Conservation (phyloP, 2,888 invertebrate species). For the Ditylenchus weischeri region DNA sequence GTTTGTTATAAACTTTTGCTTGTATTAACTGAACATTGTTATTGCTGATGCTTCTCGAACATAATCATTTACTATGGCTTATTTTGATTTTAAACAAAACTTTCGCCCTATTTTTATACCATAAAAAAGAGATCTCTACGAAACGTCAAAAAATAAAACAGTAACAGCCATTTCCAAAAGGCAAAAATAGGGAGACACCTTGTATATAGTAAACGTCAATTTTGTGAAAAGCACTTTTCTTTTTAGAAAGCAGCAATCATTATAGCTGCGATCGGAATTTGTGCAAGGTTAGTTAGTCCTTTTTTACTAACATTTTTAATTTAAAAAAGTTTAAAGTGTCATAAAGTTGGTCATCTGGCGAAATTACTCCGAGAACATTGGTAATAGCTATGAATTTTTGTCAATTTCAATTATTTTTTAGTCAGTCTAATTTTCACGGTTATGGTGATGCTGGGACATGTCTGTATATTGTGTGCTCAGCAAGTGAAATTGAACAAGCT, state of each 20-base stretch:
- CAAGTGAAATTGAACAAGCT: neutral
- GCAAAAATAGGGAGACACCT: too few species aligned
- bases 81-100: too few species aligned
- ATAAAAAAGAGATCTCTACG: too few species aligned
- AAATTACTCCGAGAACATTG: slow-evolving; percentile 1
- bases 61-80: too few species aligned
- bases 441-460: neutral
- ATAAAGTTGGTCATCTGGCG: slow-evolving; percentile 2
- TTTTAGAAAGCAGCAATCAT: neutral
- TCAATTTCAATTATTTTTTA: neutral
- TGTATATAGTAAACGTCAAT: too few species aligned
- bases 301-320: neutral
- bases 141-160: too few species aligned
- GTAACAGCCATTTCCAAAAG: too few species aligned
- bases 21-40: too few species aligned
- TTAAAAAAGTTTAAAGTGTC: neutral
- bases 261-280: slow-evolving; percentile 5
- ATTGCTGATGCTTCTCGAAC: too few species aligned
- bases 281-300: neutral
- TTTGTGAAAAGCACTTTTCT: too few species aligned
- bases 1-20: too few species aligned
- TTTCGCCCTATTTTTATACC: too few species aligned
- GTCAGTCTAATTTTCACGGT: neutral
- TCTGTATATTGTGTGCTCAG: slow-evolving; percentile 1
- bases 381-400: neutral